Evolutionary conservation across 2,113 vertebrate genomes (phyloP), one percentile per base, ranked within the genome.

Genomic region (Grammomys surdaster): DNA sequence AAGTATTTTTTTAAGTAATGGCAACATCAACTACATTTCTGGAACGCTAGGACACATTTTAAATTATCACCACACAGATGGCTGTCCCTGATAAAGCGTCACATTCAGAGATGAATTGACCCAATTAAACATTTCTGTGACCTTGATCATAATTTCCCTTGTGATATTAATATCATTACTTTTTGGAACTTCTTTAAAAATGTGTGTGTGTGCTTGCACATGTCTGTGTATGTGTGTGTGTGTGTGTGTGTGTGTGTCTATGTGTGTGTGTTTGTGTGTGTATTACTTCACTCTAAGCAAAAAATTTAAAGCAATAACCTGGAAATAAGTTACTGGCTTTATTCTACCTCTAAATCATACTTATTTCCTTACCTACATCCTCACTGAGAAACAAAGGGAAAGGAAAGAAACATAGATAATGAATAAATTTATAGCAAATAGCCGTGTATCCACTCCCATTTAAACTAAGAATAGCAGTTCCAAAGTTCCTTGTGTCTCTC

Each of bases 291-390:
- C 88, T 69, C 85, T 91, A 0, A 91, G 20, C 40, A 93, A 87
- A 96, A 95, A 95, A 22, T 92, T 77, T 82, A 95, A 65, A 95
- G 56, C 22, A 88, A 94, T 40, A 48, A 19, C 26, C 87, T 94
- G 46, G 40, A 60, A 82, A 31, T 85, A 94, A 76, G 7, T 81
- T 78, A 51, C 65, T 73, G 40, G 16, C 65, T 81, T 2, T 48
- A 22, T 3, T 13, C 43, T 89, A 12, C 33, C 80, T 81, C 77
- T 93, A 70, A 88, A 51, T 75, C 67, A 1, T 82, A 36, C 24
- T 2, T 91, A 87, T 12, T 86, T 91, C 46, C 26, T 58, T 67
- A 93, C 13, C 24, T 28, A 91, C 3, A 51, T 69, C 28, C 33
- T 77, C 13, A 51, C 31, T 60, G 24, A 31, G 91, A 94, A 91